Evolutionary conservation across 2,113 vertebrate species (phyloP), one percentile per base, ranked within the genome.

Genomic region (Mobula birostris): DNA sequence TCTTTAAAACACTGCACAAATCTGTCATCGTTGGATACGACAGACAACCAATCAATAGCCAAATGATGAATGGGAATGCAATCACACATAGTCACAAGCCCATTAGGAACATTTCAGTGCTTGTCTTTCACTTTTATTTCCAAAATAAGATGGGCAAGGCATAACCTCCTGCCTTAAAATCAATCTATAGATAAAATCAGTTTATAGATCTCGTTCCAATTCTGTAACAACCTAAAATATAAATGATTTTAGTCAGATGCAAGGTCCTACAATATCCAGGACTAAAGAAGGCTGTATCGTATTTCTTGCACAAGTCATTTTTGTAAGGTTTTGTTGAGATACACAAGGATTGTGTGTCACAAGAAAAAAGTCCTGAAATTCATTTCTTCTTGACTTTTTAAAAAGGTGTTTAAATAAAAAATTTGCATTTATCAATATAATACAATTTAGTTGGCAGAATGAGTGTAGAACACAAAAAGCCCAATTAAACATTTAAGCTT

Each of bases 251-350:
- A 2, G 48, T 48, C 36, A 48, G 68, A 68, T 93, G 68, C 63
- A 68, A 14, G 29, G 5, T 27, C 40, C 90, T 72, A 70, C 17
- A 72, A 74, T 40, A 93, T 93, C 48, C 36, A 70, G 32, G 29
- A 32, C 56, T 29, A 56, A 61, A 29, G 66, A 90, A 90, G 58
- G 85, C 14, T 90, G 61, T 90, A 66, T 66, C 66, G 17, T 66
- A 61, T 88, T 66, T 88, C 27, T 88, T 88, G 29, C 58, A 63
- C 85, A 87, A 87, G 85, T 63, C 15, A 63, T 63, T 88, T 48
- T 88, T 29, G 66, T 66, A 88, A 88, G 27, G 29, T 88, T 66
- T 66, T 88, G 61, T 88, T 66, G 85, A 63, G 12, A 32, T 66
- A 66, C 85, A 88, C 5, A 87, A 66, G 61, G 29, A 27, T 88